A percentile compares a stretch with the other conserved stretches of the same genome.
phyloP scores from a whole-genome alignment of 2,888 invertebrate genomes.

The Drosophila vallismaia region DNA sequence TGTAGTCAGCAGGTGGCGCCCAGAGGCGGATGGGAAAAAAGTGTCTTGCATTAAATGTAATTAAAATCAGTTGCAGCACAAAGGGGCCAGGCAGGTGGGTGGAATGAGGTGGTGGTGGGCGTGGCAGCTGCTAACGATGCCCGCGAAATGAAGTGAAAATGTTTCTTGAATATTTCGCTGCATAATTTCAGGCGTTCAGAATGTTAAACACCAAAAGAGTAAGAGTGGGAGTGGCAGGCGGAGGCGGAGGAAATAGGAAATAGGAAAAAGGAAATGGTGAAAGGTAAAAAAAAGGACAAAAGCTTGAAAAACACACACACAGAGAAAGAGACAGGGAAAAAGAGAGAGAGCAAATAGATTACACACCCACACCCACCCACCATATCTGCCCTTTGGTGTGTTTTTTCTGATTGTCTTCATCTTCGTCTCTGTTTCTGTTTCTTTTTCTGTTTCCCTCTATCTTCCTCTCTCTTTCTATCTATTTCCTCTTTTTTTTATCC shows the following conservation, averaged over 20 bases:
- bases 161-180: conserved; percentile 48
- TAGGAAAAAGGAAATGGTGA: conserved; percentile 7
- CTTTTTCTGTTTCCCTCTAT: background rate
- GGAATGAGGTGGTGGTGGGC: background rate
- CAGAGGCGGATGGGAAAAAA: conserved; percentile 3
- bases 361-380: background rate
- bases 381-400: conserved; percentile 9
- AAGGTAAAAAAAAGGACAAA: conserved; percentile 32
- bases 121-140: conserved; percentile 34
- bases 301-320: background rate
- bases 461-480: background rate
- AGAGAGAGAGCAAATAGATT: conserved; percentile 9
- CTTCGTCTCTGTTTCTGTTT: background rate
- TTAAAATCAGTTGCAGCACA: conserved; percentile 50
- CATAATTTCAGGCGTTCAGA: conserved; percentile 39
- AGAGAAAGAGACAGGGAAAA: conserved; percentile 10
- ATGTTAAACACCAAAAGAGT: background rate
- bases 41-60: conserved; percentile 53
- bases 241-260: background rate
- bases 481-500: background rate
- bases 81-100: background rate
- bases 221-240: too few relatives aligned
- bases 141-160: conserved; percentile 54
- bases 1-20: conserved; percentile 47
- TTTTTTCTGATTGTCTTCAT: conserved; percentile 15